These are phyloP conservation scores for Drosophila hamatofila DNA, from an alignment of 2,888 invertebrate species.

Conservation along the genomic window DNA sequence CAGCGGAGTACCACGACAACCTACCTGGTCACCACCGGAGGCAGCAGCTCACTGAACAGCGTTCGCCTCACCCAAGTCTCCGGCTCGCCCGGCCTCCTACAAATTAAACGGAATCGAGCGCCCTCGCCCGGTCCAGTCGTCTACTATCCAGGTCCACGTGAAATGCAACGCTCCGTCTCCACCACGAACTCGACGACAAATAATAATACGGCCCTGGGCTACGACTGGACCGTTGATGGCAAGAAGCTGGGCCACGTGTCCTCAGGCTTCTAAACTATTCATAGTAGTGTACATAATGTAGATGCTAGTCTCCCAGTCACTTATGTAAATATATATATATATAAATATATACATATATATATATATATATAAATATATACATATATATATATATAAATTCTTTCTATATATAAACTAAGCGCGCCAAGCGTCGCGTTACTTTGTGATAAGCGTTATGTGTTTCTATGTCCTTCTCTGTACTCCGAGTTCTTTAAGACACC, in stretches of 20 bases:
- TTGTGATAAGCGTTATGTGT: constrained; percentile 77
- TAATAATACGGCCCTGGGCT: constrained; percentile 82
- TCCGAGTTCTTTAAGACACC: constrained; percentile 4
- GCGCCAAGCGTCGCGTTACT: constrained; percentile 74
- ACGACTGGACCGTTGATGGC: constrained; percentile 82
- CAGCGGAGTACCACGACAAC: constrained; percentile 84
- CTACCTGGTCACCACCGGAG: constrained; percentile 70
- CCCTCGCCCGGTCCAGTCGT: constrained; percentile 86
- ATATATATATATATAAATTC: too few relatives aligned
- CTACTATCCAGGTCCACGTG: constrained; percentile 85
- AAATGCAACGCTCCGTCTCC: constrained; percentile 80
- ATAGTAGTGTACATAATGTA: constrained; percentile 23
- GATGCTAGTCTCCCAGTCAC: constrained; percentile 34
- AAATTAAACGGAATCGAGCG: constrained; percentile 84
- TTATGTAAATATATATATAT: constrained; percentile 28
- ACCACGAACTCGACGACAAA: constrained; percentile 77
- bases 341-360: constrained; percentile 15
- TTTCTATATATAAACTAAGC: constrained; percentile 43
- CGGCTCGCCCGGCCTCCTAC: constrained; percentile 78
- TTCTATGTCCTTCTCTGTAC: constrained; percentile 35
- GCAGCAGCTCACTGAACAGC: constrained; percentile 75
- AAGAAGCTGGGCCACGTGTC: constrained; percentile 84
- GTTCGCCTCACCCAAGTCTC: constrained; percentile 81
- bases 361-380: constrained; percentile 22
- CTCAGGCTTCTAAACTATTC: constrained; percentile 81